Evolutionary conservation across 2,888 invertebrate genomes (phyloP).

Genomic region (Stenoptilia bipunctidactyla): DNA sequence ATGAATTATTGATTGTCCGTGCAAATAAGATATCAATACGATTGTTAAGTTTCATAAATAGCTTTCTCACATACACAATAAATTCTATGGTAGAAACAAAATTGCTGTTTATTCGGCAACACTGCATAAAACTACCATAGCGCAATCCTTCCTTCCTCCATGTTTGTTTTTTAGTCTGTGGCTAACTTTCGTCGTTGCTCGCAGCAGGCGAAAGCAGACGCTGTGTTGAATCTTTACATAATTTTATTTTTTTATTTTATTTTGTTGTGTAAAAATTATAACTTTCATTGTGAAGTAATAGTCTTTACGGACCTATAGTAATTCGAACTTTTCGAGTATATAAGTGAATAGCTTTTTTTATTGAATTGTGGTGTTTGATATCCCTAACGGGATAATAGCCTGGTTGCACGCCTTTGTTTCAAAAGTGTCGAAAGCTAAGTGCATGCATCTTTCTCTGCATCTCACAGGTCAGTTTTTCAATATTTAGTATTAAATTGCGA

Average conservation of each 20-base stretch:
- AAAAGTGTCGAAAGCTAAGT: slow-evolving; percentile 69
- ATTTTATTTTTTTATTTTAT: slow-evolving; percentile 61
- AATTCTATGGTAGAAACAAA: neutral
- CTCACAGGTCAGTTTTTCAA: slow-evolving; percentile 53
- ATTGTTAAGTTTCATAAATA: too few species aligned
- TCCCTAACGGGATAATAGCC: slow-evolving; percentile 70
- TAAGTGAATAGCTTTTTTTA: slow-evolving; percentile 30
- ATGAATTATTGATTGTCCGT: too few species aligned
- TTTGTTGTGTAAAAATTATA: slow-evolving; percentile 28
- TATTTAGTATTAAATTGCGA: neutral
- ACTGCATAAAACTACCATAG: slow-evolving; percentile 1
- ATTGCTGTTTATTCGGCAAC: neutral
- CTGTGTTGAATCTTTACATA: slow-evolving; percentile 47
- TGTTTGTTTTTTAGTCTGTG: slow-evolving; percentile 14
- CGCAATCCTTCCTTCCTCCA: neutral
- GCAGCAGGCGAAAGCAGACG: slow-evolving; percentile 55
- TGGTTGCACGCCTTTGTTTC: slow-evolving; percentile 64
- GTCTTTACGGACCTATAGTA: slow-evolving; percentile 41
- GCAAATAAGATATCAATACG: too few species aligned
- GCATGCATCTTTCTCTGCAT: slow-evolving; percentile 72
- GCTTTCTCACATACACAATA: neutral
- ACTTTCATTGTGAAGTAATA: slow-evolving; percentile 26
- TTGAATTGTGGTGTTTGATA: slow-evolving; percentile 49
- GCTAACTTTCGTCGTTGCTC: slow-evolving; percentile 7
- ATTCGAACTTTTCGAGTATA: slow-evolving; percentile 32